These are phyloP conservation scores for Laterallus jamaicensis DNA, from an alignment of 2,113 vertebrate genomes.

Conservation along the genomic window DNA sequence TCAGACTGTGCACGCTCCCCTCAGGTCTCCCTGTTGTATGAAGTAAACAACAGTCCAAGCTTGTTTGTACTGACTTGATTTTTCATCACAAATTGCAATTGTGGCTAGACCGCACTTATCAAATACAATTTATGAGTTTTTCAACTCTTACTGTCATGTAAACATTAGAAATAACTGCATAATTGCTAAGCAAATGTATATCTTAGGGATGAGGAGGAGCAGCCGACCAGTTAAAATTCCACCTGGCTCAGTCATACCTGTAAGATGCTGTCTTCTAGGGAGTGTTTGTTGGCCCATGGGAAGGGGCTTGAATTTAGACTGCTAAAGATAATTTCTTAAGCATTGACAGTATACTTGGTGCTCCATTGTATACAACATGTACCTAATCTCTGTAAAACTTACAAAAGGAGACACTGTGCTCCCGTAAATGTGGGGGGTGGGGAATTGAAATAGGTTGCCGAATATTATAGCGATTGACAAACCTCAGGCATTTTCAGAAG, in stretches of 20 bases:
- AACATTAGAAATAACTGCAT: not conserved
- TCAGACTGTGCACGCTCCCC: rapidly evolving
- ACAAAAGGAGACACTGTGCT: not conserved
- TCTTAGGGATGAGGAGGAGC: not conserved
- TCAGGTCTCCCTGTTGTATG: not conserved
- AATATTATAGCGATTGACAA: not conserved
- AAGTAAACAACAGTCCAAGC: not conserved
- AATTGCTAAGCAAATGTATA: not conserved
- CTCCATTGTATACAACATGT: not conserved
- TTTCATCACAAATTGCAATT: not conserved
- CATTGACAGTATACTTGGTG: not conserved
- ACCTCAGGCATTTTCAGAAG: not conserved
- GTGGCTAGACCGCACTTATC: not conserved
- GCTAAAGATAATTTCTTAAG: not conserved
- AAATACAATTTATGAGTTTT: not conserved
- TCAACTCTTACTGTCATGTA: not conserved
- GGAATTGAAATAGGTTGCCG: not conserved
- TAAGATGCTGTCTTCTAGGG: not conserved
- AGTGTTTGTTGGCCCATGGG: not conserved
- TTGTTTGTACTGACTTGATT: not conserved
- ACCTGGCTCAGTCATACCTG: not conserved
- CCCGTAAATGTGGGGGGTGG: not conserved
- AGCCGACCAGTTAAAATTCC: not conserved
- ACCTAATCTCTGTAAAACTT: not conserved
- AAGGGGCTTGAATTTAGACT: not conserved